phyloP scores from a whole-genome alignment of 2,797 vertebrate species.

The Neosilurus mollespiculum region DNA sequence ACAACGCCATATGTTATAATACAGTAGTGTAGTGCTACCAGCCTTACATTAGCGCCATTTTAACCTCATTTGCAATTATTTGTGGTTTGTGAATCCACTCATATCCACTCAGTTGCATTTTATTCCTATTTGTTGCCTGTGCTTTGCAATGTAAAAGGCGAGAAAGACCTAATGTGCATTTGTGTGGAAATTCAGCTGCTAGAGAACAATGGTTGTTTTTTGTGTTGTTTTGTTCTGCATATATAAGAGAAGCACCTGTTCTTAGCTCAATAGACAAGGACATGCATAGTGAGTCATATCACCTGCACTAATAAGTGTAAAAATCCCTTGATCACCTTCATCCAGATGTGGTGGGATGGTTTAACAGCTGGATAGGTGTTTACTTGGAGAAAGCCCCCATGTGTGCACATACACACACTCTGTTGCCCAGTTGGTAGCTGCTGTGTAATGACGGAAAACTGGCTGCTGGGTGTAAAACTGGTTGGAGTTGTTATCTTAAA shows the following conservation, averaged over 20 bases:
- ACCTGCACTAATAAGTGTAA: conserved; percentile 25
- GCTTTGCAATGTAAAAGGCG: background rate
- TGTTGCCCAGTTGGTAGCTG: background rate
- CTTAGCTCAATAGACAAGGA: background rate
- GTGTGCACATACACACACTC: background rate
- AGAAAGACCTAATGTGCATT: background rate
- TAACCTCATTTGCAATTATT: conserved; percentile 10
- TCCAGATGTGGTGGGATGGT: conserved; percentile 38
- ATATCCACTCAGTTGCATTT: background rate
- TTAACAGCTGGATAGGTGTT: conserved; percentile 51
- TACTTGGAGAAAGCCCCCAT: conserved; percentile 14
- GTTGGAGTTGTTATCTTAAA: too few relatives aligned
- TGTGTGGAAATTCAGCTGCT: background rate
- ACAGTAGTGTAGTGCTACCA: background rate
- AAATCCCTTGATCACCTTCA: conserved; percentile 44
- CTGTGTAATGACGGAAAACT: background rate
- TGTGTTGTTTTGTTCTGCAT: background rate
- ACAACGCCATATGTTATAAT: background rate
- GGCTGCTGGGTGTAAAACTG: too few relatives aligned
- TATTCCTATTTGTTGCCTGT: background rate
- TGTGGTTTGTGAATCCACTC: conserved; percentile 14
- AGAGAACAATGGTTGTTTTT: background rate
- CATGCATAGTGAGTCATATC: conserved; percentile 24
- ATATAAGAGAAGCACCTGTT: background rate
- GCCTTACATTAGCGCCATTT: conserved; percentile 3